Conservation (phyloP, 1,140 invertebrate species). For the Aphaenogaster rudis region DNA sequence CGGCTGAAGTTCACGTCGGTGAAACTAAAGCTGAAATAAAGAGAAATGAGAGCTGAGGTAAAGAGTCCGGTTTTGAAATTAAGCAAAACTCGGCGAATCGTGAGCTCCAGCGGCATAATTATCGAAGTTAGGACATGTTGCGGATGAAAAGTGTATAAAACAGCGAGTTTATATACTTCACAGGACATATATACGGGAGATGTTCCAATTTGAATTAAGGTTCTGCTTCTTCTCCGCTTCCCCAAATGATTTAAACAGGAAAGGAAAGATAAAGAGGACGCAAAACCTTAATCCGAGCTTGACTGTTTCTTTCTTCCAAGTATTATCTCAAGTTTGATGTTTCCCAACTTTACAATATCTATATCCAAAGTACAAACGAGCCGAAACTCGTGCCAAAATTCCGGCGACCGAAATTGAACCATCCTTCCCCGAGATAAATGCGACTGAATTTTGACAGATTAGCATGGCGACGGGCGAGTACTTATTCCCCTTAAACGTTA, state of each 20-base stretch:
- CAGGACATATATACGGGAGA: background rate
- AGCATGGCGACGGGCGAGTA: constrained; percentile 14
- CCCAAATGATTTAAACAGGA: background rate
- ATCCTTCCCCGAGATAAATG: background rate
- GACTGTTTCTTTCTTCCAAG: background rate
- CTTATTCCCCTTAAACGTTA: constrained; percentile 50
- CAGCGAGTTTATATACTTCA: background rate
- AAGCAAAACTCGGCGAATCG: constrained; percentile 35
- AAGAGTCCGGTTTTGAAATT: constrained; percentile 26
- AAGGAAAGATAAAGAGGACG: background rate
- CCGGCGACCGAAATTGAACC: background rate
- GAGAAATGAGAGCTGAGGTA: background rate
- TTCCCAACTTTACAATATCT: constrained; percentile 3
- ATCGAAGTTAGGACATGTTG: constrained; percentile 43
- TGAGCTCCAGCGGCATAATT: constrained; percentile 44
- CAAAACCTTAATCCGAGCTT: background rate
- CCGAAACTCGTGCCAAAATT: background rate
- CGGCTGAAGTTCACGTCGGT: constrained; percentile 4
- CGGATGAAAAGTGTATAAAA: constrained; percentile 46
- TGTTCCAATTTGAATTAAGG: constrained; percentile 21
- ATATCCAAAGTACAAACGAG: constrained; percentile 9
- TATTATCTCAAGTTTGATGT: constrained; percentile 17
- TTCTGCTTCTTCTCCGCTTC: background rate
- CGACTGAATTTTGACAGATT: constrained; percentile 46
- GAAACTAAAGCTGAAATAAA: constrained; percentile 34